Evolutionary conservation across 2,113 vertebrate genomes (phyloP).

Genomic region (Tachysurus vachellii): DNA sequence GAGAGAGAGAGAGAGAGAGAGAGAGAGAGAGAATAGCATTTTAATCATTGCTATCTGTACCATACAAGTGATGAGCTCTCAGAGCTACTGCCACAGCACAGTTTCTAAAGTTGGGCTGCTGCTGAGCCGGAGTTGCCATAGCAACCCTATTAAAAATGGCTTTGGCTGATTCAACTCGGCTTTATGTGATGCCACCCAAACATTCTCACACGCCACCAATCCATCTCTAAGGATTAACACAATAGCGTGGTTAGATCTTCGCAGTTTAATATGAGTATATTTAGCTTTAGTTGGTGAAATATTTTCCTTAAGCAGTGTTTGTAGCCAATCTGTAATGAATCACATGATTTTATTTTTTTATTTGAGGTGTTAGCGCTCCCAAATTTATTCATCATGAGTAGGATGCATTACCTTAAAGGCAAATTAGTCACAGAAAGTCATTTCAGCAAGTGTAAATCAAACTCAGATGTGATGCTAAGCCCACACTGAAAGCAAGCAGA

Average conservation of each 20-base stretch:
- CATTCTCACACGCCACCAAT: background rate
- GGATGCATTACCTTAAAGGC: conserved; percentile 1
- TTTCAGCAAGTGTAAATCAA: conserved; percentile 8
- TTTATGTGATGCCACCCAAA: conserved; percentile 31
- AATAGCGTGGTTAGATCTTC: background rate
- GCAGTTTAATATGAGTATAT: background rate
- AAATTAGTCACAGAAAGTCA: conserved; percentile 17
- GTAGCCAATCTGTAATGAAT: background rate
- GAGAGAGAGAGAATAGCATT: background rate
- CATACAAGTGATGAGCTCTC: background rate
- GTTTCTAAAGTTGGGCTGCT: conserved; percentile 42
- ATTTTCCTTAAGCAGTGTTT: background rate
- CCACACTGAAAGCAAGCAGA: background rate
- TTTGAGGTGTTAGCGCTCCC: background rate
- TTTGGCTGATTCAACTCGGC: conserved; percentile 31
- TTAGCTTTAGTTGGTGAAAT: background rate
- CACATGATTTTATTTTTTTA: background rate
- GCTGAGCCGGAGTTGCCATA: conserved; percentile 44
- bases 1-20: background rate
- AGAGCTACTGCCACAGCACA: conserved; percentile 17
- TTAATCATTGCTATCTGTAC: conserved; percentile 28
- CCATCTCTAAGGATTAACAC: background rate
- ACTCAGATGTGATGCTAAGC: background rate
- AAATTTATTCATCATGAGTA: conserved; percentile 17
- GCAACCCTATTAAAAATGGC: conserved; percentile 36